Conservation (phyloP, 2,797 vertebrate species). For the Apodemus agrarius region DNA sequence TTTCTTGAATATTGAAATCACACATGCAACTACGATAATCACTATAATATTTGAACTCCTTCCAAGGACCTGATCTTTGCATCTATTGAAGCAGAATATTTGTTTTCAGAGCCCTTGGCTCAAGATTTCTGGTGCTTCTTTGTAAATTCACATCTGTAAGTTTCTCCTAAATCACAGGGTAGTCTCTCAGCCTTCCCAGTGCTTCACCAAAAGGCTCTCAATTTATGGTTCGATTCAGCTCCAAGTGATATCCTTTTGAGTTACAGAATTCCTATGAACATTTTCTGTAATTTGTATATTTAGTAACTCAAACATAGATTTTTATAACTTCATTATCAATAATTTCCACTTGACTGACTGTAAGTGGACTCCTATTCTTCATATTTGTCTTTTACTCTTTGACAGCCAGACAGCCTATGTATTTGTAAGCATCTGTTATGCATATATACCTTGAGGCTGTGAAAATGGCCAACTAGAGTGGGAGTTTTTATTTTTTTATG, state of each 20-base stretch:
- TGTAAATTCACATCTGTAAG: background rate
- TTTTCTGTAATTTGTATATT: constrained; percentile 14
- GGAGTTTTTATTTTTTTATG: constrained; percentile 28
- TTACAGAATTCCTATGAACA: constrained; percentile 43
- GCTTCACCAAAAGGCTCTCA: background rate
- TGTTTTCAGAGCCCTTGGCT: background rate
- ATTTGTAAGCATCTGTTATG: background rate
- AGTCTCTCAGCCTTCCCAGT: background rate
- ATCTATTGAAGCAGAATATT: background rate
- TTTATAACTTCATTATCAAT: background rate
- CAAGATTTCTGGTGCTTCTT: background rate
- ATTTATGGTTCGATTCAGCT: constrained; percentile 17
- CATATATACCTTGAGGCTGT: background rate
- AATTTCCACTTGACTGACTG: background rate
- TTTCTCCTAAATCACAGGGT: background rate
- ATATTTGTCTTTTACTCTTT: constrained; percentile 20
- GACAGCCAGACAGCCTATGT: background rate
- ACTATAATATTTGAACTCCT: constrained; percentile 5
- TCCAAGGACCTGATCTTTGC: background rate
- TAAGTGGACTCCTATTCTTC: background rate
- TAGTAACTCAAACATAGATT: background rate
- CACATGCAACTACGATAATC: background rate
- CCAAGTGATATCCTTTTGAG: background rate
- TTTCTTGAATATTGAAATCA: constrained; percentile 20
- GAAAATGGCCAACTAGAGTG: background rate